Base-by-base conservation (phyloP, 2,113 vertebrate species). In the Percopsis transmontana region DNA sequence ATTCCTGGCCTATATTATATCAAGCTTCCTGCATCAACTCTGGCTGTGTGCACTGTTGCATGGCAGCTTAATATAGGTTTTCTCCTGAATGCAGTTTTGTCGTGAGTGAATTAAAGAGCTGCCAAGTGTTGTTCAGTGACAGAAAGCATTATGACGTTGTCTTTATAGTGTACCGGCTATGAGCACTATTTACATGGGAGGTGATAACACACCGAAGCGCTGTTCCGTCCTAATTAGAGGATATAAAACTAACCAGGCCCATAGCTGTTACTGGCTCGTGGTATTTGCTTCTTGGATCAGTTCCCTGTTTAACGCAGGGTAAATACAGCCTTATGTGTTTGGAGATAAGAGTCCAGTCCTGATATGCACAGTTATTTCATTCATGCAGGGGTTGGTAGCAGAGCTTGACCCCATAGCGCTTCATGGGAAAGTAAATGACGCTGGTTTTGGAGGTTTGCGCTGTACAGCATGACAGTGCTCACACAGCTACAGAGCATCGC, bases 371-470 rank as follows among this genome's bases (percentile, higher is more conserved):
- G 57, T 41, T 76, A 58, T 66, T 65, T 75, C 54, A 44, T 57
- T 67, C 56, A 64, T 23, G 48, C 79, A 61, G 16, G 33, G 62
- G 74, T 78, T 62, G 64, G 18, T 62, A 19, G 7, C 16, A 68
- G 20, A 53, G 41, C 72, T 21, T 67, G 62, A 80, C 68, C 76
- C 18, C 19, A 0, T 0, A 69, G 27, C 44, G 44, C 45, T 56
- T 80, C 50, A 65, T 75, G 77, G 55, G 66, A 66, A 54, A 71
- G 56, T 58, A 58, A 68, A 61, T n/a, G 27, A 68, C 33, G 27
- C 19, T 73, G 14, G 24, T 15, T 63, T 55, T 47, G 18, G 12
- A 20, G 5, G 2, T 44, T 12, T 18, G 15, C 50, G 63, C 44
- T 54, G 61, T 61, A 19, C 40, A 45, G 52, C 19, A 4, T n/a